Base-by-base conservation (phyloP, 1,140 invertebrate genomes). In the Pseudoatta argentina region DNA sequence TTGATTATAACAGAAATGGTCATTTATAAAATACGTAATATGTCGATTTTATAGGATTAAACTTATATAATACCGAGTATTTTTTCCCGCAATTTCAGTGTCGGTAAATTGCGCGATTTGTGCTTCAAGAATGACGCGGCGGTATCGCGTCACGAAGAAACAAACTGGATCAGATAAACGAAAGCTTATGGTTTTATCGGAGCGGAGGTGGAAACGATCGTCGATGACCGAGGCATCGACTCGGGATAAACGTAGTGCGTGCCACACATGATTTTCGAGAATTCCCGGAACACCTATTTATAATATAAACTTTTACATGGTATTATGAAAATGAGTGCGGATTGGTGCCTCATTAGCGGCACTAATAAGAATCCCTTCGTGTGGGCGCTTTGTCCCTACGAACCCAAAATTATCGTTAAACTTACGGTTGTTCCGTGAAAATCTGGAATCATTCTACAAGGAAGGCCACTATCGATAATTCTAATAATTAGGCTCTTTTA, bases 401-500 rank as follows among this genome's bases (percentile, higher is more conserved):
- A 75, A 77, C 87, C 86, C 86, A 87, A 86, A 86, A 92, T 92
- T 92, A 92, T 92, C 91, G 51, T 63, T 82, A 83, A 76, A 61
- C 78, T 77, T 64, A 61, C 51, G 73, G 63, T 64, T 39, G 75
- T 82, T 85, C 66, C 66, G 72, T 86, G 69, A 57, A 91, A 82
- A 86, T 59, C 64, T 73, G 67, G 63, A 76, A 89, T 86, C 55
- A 87, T 87, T 90, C 85, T 73, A 57, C 55, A 55, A 69, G 63
- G 14, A 51, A 53, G 66, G 55, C 61, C 77, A 85, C 59, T 87
- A 61, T 92, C 83, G 89, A 85, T 91, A 92, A 94, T 95, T 94
- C 94, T 86, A 73, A 86, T 94, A 94, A 94, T 87, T 89, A 91
- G 89, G 81, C 82, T 48, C 87, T 90, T 93, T 93, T 91, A 88